Evolutionary conservation across 2,888 invertebrate species (phyloP).

Genomic region (Scaptomyza reducta): DNA sequence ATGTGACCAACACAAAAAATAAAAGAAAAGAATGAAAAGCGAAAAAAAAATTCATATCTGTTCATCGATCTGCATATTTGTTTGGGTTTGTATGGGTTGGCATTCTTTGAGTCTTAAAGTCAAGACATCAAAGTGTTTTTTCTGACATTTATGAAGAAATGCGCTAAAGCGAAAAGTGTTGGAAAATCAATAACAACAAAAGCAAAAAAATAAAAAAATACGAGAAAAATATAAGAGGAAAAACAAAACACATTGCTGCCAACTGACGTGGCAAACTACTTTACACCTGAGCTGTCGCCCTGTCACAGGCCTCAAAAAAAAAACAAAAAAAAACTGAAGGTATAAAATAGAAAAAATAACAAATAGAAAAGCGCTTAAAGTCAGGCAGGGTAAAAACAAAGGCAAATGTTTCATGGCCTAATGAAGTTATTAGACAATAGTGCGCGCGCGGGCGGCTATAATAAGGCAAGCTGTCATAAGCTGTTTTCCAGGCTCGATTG

Average conservation of each 20-base stretch:
- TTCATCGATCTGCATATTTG: conserved; percentile 11
- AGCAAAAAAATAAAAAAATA: conserved; percentile 39
- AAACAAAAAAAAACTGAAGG: conserved; percentile 8
- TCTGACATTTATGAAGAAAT: conserved; percentile 66
- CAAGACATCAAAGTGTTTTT: conserved; percentile 75
- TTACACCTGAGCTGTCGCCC: conserved; percentile 75
- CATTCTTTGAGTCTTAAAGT: conserved; percentile 67
- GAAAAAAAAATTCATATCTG: conserved; percentile 44
- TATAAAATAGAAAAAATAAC: conserved; percentile 30
- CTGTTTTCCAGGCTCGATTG: conserved; percentile 66
- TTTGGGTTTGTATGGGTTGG: conserved; percentile 17
- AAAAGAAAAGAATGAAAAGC: conserved; percentile 13
- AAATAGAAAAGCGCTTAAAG: conserved; percentile 62
- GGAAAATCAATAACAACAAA: conserved; percentile 64
- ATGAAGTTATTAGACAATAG: conserved; percentile 62
- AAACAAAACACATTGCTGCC: conserved; percentile 45
- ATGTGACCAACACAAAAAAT: conserved; percentile 39
- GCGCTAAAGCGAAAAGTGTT: conserved; percentile 54
- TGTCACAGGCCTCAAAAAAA: conserved; percentile 52
- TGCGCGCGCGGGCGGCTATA: conserved; percentile 47
- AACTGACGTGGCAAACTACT: conserved; percentile 73
- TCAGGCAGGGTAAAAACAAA: conserved; percentile 21
- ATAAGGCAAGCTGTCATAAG: conserved; percentile 79
- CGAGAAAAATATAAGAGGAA: conserved; percentile 22
- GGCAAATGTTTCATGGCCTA: conserved; percentile 29